These are phyloP conservation scores for Luperina testacea DNA, from an alignment of 2,888 invertebrate species.

Conservation along the genomic window DNA sequence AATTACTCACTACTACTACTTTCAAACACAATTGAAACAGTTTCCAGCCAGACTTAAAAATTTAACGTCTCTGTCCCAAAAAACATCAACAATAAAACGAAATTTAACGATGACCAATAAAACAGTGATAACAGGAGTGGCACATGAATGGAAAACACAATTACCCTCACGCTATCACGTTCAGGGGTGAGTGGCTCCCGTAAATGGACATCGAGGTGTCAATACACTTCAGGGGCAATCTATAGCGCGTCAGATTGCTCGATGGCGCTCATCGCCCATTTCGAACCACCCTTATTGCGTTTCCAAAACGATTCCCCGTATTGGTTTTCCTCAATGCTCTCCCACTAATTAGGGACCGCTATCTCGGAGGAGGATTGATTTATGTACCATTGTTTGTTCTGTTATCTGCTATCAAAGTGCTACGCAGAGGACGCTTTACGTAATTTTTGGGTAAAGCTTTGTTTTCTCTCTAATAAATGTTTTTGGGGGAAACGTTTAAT, in stretches of 20 bases:
- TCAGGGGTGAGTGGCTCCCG: slow-evolving; percentile 68
- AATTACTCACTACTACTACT: background rate
- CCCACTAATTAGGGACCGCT: slow-evolving; percentile 62
- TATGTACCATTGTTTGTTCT: slow-evolving; percentile 62
- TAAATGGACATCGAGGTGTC: slow-evolving; percentile 71
- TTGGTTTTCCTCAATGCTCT: slow-evolving; percentile 62
- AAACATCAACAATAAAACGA: slow-evolving; percentile 58
- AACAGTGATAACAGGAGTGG: slow-evolving; percentile 63
- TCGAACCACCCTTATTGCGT: slow-evolving; percentile 65
- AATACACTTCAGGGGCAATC: slow-evolving; percentile 69
- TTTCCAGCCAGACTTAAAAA: slow-evolving; percentile 25
- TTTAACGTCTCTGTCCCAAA: slow-evolving; percentile 19
- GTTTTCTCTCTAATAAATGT: slow-evolving; percentile 54
- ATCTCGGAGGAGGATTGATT: slow-evolving; percentile 61
- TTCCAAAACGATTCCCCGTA: slow-evolving; percentile 63
- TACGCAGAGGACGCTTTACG: slow-evolving; percentile 48
- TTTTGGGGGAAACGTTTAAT: slow-evolving; percentile 50
- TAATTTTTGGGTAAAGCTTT: slow-evolving; percentile 59
- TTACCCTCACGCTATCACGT: slow-evolving; percentile 67
- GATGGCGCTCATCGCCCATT: slow-evolving; percentile 58
- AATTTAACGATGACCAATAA: slow-evolving; percentile 59
- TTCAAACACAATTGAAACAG: slow-evolving; percentile 29
- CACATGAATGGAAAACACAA: slow-evolving; percentile 67
- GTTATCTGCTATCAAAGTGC: slow-evolving; percentile 60
- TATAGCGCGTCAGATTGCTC: slow-evolving; percentile 65